Evolutionary conservation across 1,140 invertebrate species (phyloP).

Genomic region (Bombus superbus): DNA sequence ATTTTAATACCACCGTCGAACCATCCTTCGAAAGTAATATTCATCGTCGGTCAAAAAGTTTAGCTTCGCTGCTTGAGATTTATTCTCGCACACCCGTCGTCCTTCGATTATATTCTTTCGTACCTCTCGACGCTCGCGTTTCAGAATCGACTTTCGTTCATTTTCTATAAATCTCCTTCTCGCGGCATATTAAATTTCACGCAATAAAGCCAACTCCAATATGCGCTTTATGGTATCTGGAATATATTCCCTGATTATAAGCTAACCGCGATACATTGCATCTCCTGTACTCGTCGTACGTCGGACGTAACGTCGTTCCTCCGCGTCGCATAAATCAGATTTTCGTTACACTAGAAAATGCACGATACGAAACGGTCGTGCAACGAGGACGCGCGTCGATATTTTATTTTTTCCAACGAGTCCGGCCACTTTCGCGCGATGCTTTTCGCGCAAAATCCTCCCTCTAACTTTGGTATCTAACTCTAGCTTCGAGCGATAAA

Average conservation of each 20-base stretch:
- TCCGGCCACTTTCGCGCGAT: background rate
- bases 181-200: slow-evolving; percentile 31
- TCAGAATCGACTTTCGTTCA: background rate
- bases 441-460: background rate
- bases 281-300: background rate
- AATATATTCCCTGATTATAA: slow-evolving; percentile 27
- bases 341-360: background rate
- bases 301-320: background rate
- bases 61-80: background rate
- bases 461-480: background rate
- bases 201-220: slow-evolving; percentile 18
- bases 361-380: background rate
- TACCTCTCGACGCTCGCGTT: background rate
- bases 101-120: background rate
- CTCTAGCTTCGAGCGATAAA: background rate
- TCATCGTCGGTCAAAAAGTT: background rate
- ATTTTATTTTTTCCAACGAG: background rate
- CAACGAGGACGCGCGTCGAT: too few species aligned
- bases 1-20: background rate
- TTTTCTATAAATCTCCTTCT: slow-evolving; percentile 61
- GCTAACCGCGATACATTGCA: slow-evolving; percentile 16
- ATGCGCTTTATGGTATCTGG: background rate
- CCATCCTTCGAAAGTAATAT: background rate
- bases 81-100: background rate
- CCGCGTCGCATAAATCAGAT: background rate